These are phyloP conservation scores for Kryptolebias marmoratus DNA, from an alignment of 2,113 vertebrate genomes.

Conservation along the genomic window DNA sequence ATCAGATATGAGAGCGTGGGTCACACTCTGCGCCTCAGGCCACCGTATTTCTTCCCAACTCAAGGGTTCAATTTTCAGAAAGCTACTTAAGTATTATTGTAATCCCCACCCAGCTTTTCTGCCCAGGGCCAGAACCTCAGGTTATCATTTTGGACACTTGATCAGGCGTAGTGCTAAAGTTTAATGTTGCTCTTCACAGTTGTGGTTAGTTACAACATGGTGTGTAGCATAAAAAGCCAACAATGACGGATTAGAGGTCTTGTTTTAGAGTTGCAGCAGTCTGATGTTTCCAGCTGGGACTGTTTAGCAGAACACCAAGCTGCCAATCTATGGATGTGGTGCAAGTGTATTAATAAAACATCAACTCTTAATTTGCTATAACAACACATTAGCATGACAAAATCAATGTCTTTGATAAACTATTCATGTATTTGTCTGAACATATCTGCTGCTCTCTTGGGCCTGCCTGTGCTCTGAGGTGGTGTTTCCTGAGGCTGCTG, in stretches of 20 bases:
- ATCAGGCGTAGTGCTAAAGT: conserved; percentile 51
- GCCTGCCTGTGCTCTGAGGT: conserved; percentile 61
- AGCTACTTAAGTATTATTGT: conserved; percentile 79
- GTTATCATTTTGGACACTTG: conserved; percentile 71
- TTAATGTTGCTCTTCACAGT: conserved; percentile 40
- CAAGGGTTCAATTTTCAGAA: conserved; percentile 74
- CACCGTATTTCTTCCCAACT: conserved; percentile 70
- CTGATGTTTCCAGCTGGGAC: conserved; percentile 19
- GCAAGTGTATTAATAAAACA: conserved; percentile 73
- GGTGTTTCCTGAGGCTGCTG: conserved; percentile 67
- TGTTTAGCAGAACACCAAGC: conserved; percentile 25
- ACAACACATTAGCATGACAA: conserved; percentile 77
- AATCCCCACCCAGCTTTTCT: conserved; percentile 66
- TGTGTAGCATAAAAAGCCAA: conserved; percentile 42
- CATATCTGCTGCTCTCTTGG: conserved; percentile 71
- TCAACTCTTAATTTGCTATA: conserved; percentile 73
- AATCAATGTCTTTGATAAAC: conserved; percentile 80
- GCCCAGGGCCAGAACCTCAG: conserved; percentile 56
- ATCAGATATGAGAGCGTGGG: conserved; percentile 72
- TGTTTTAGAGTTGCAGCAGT: conserved; percentile 9
- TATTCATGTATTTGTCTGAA: conserved; percentile 79
- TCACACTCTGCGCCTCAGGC: conserved; percentile 72
- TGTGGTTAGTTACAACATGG: conserved; percentile 35
- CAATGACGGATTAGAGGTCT: conserved; percentile 23
- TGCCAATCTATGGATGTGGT: conserved; percentile 35